phyloP scores from a whole-genome alignment of 2,797 vertebrate genomes.

The Melanotaenia pygmaea region DNA sequence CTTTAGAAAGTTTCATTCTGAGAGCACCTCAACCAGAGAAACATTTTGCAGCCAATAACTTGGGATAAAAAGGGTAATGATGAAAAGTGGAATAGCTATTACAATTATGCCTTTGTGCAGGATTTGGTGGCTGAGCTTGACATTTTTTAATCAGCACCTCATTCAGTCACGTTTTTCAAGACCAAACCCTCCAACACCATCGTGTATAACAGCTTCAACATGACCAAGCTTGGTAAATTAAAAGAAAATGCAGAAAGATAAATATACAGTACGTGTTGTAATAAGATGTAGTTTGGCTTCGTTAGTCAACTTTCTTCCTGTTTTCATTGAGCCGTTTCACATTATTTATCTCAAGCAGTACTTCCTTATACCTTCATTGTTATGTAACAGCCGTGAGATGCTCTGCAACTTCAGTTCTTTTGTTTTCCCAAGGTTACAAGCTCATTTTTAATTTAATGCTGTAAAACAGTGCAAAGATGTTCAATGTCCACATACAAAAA shows the following conservation, averaged over 20 bases:
- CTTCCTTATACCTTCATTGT: constrained; percentile 25
- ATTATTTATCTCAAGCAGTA: constrained; percentile 11
- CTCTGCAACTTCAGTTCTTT: constrained; percentile 31
- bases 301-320: not conserved
- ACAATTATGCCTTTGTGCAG: constrained; percentile 41
- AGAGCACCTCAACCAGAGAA: constrained; percentile 27
- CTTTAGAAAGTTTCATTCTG: constrained; percentile 32
- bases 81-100: constrained; percentile 44
- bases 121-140: constrained; percentile 15
- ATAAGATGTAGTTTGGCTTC: not conserved
- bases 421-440: constrained; percentile 16
- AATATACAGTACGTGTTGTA: constrained; percentile 4
- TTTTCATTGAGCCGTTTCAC: constrained; percentile 15
- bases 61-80: constrained; percentile 11
- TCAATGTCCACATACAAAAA: constrained; percentile 26
- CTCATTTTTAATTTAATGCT: not conserved
- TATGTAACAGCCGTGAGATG: constrained; percentile 48
- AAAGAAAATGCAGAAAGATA: not conserved
- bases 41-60: constrained; percentile 28
- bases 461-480: constrained; percentile 2
- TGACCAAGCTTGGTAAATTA: not conserved
- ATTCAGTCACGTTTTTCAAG: too few species aligned
- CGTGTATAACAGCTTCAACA: constrained; percentile 45
- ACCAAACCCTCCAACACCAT: too few species aligned
- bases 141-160: too few species aligned